phyloP scores from a whole-genome alignment of 2,113 vertebrate species.

The Scomber scombrus region DNA sequence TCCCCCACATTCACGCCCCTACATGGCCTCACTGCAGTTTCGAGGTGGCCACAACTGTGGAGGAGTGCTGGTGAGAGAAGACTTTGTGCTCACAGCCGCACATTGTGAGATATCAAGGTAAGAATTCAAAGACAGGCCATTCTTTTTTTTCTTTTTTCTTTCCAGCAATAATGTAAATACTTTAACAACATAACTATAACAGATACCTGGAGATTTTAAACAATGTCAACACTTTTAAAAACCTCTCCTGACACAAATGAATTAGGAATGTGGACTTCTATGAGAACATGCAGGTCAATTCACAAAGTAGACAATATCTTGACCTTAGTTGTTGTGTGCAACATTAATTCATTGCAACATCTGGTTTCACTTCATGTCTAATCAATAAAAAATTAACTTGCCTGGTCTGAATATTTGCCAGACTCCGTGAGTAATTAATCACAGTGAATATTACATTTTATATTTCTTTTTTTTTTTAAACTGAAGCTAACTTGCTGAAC shows the following conservation, averaged over 20 bases:
- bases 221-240: not conserved
- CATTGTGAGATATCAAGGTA: conserved; percentile 76
- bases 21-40: conserved; percentile 81
- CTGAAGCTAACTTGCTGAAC: too few relatives aligned
- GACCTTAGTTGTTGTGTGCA: too few relatives aligned
- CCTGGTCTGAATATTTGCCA: too few relatives aligned
- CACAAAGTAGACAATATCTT: not conserved
- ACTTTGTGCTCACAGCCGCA: conserved; percentile 86
- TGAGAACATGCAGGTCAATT: not conserved
- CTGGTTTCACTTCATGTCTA: not conserved
- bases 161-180: not conserved
- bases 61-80: conserved; percentile 76
- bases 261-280: not conserved
- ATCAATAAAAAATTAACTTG: not conserved
- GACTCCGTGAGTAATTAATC: too few relatives aligned
- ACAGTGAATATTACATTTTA: too few relatives aligned
- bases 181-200: not conserved
- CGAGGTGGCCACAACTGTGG: conserved; percentile 76
- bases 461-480: too few relatives aligned
- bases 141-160: not conserved
- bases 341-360: not conserved
- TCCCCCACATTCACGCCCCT: conserved; percentile 81
- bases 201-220: not conserved
- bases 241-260: too few relatives aligned
- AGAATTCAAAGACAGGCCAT: conserved; percentile 4